phyloP scores from a whole-genome alignment of 2,113 vertebrate species.

The Dissostichus mawsoni region DNA sequence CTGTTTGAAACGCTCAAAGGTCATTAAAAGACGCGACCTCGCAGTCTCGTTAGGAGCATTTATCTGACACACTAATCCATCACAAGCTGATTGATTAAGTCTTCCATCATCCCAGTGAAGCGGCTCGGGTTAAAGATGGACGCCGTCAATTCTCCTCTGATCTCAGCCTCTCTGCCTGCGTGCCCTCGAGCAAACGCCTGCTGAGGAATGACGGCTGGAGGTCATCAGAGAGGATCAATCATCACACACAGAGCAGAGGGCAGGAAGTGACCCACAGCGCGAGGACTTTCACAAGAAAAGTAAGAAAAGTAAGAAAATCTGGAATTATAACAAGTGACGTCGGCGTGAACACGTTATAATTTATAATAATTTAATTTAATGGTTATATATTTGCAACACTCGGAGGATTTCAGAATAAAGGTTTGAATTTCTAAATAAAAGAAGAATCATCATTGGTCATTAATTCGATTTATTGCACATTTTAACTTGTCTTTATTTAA shows the following conservation, averaged over 20 bases:
- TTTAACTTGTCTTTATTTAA: no score
- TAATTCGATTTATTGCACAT: no score
- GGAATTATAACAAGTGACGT: background rate
- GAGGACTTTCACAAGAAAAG: no score
- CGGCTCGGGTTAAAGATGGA: slow-evolving; percentile 29
- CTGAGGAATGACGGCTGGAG: slow-evolving; percentile 58
- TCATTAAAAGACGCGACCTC: background rate
- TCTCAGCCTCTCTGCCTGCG: slow-evolving; percentile 28
- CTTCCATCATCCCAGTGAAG: background rate
- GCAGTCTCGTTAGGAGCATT: no score
- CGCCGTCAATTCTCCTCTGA: background rate
- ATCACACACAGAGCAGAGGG: slow-evolving; percentile 50
- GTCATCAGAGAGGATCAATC: slow-evolving; percentile 73
- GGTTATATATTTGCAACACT: no score
- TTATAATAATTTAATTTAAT: no score
- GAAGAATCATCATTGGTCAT: no score
- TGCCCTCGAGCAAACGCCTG: slow-evolving; percentile 63
- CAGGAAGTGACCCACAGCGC: no score
- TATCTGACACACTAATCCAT: no score
- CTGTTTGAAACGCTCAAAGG: background rate
- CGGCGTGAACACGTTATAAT: no score
- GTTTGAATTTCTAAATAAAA: no score
- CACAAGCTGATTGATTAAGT: background rate
- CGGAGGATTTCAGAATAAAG: no score
- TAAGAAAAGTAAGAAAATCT: background rate